Conservation (phyloP, 2,888 invertebrate species). For the Callyntrura guangdongensis region DNA sequence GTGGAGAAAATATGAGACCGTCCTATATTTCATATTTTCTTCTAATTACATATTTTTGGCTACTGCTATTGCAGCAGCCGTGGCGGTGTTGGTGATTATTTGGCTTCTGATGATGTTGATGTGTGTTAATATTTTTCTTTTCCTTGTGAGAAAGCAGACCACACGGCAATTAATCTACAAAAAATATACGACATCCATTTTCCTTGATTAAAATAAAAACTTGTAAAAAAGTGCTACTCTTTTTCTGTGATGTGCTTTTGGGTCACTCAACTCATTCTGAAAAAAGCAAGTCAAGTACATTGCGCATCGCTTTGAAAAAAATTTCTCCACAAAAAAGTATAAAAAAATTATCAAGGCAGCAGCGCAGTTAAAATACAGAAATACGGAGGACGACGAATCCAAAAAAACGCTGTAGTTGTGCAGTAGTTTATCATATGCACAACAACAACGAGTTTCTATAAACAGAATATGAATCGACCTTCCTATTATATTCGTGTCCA, state of each 20-base stretch:
- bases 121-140: too few relatives aligned
- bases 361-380: not conserved
- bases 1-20: not conserved
- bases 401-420: too few relatives aligned
- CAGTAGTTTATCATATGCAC: too few relatives aligned
- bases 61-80: not conserved
- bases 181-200: not conserved
- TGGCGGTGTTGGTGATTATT: slow-evolving; percentile 1
- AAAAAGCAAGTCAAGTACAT: slow-evolving; percentile 41
- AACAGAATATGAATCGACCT: too few relatives aligned
- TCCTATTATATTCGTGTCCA: too few relatives aligned
- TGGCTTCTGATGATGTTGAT: not conserved
- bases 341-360: too few relatives aligned
- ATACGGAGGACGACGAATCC: too few relatives aligned
- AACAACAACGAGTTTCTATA: too few relatives aligned
- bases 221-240: slow-evolving; percentile 30
- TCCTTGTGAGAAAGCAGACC: not conserved
- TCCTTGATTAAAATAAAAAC: not conserved
- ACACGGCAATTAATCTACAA: slow-evolving; percentile 38
- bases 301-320: slow-evolving; percentile 1
- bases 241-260: slow-evolving; percentile 31
- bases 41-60: not conserved
- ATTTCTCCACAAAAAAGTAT: too few relatives aligned
- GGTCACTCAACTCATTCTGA: slow-evolving; percentile 54
- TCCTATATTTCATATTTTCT: not conserved